Conservation (phyloP, 2,113 vertebrate genomes). For the Lontra canadensis region DNA sequence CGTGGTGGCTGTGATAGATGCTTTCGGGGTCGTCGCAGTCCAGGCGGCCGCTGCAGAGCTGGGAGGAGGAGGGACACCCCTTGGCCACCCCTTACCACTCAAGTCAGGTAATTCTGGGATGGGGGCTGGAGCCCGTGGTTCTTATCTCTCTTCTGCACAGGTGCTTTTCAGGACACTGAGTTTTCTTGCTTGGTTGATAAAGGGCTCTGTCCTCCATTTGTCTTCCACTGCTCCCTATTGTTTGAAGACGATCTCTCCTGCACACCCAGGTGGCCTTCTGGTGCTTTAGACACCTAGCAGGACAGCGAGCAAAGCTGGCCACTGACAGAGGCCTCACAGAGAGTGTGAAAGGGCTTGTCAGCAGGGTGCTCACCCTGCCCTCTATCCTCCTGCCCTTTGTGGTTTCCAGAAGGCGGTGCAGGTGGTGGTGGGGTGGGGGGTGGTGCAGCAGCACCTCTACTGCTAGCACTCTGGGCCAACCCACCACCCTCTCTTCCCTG, state of each 20-base stretch:
- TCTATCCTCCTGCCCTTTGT: background rate
- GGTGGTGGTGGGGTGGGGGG: too few relatives aligned
- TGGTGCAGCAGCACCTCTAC: background rate
- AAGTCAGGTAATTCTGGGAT: background rate
- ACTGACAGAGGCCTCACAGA: background rate
- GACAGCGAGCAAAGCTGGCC: background rate
- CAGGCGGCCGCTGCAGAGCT: conserved; percentile 65
- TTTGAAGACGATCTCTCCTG: background rate
- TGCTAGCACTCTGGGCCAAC: background rate
- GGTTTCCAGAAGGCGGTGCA: background rate
- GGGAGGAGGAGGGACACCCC: background rate
- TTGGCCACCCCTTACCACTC: background rate
- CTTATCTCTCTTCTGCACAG: background rate
- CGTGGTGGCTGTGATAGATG: conserved; percentile 61
- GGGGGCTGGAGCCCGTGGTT: background rate
- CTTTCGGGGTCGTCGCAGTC: conserved; percentile 6
- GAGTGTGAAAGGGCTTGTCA: background rate
- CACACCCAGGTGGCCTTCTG: background rate
- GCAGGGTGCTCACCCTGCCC: background rate
- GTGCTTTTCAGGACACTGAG: background rate
- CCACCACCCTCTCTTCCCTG: background rate
- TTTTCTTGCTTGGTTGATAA: background rate
- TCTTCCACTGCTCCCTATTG: background rate
- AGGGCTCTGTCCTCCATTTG: background rate
- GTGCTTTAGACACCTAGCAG: background rate